Conservation (phyloP, 2,113 vertebrate genomes). For the Ptyas mucosa region DNA sequence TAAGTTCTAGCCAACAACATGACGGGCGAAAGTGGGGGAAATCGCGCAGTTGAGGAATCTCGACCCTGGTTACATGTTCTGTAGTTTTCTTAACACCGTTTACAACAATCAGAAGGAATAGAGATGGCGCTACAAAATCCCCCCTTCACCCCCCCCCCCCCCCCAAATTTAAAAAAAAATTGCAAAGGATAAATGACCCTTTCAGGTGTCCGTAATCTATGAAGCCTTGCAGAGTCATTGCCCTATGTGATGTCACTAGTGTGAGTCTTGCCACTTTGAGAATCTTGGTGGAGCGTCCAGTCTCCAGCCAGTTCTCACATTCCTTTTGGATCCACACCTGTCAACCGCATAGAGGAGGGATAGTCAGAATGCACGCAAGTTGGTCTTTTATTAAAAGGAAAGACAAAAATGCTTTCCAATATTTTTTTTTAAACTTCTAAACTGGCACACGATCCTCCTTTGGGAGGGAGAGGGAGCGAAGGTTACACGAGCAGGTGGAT, state of each 20-base stretch:
- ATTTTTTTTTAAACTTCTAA: neutral
- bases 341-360: neutral
- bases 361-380: neutral
- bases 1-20: conserved; percentile 63
- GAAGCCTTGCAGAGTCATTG: neutral
- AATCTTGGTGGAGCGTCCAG: neutral
- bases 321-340: neutral
- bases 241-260: neutral
- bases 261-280: neutral
- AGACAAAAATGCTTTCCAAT: neutral
- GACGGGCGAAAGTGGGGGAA: conserved; percentile 37
- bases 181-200: neutral
- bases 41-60: conserved; percentile 73
- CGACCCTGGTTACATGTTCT: conserved; percentile 63
- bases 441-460: neutral
- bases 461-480: neutral
- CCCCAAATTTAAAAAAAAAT: too few species aligned
- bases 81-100: conserved; percentile 32
- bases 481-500: neutral
- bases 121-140: neutral
- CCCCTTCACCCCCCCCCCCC: neutral
- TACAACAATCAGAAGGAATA: neutral
- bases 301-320: neutral
- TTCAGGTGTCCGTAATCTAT: neutral
- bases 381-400: neutral